Base-by-base conservation (phyloP, 2,888 invertebrate species). In the Nycteola revayana region DNA sequence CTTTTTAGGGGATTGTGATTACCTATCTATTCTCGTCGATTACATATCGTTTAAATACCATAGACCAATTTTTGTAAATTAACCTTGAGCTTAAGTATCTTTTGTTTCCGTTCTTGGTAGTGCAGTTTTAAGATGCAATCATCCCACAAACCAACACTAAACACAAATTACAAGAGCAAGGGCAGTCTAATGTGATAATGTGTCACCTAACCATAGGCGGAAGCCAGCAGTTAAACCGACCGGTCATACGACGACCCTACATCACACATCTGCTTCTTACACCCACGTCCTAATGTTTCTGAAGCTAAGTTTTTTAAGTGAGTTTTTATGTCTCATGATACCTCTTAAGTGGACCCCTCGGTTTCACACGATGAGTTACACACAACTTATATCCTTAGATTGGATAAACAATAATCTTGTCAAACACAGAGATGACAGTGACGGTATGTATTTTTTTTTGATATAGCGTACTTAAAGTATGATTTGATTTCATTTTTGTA, bases 191-290 rank as follows among this genome's bases (percentile, higher is more conserved):
- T 21, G 21, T 33, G 34, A 37, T 39, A 49, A 55, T 60, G 65
- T 71, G 75, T 70, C 76, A 62, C 58, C 52, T 62, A 61, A 66
- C 65, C 63, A 60, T 70, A 68, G 65, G 60, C 86, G 86, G 86
- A 87, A 85, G 84, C 78, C 56, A 62, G 67, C 75, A 83, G 85
- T 87, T 87, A 83, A 76, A 79, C 72, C 72, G 73, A 80, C 78
- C 79, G 81, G 84, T 83, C 82, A 85, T 70, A 71, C 66, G 66
- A 63, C 73, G 77, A 69, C 75, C 79, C 73, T 70, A 64, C 14
- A 14, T 14, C 3, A 59, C 50, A 58, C 76, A 75, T 73, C 73
- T 75, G 75, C 75, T 72, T 65, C 53, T 61, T 66, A 70, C 78
- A 74, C 84, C 81, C 60, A 85, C 85, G 21, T 21, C 21, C 7